A percentile compares a stretch with the other conserved stretches of the same genome.
Conservation (phyloP, 2,113 vertebrate species). For the Clinocottus analis region DNA sequence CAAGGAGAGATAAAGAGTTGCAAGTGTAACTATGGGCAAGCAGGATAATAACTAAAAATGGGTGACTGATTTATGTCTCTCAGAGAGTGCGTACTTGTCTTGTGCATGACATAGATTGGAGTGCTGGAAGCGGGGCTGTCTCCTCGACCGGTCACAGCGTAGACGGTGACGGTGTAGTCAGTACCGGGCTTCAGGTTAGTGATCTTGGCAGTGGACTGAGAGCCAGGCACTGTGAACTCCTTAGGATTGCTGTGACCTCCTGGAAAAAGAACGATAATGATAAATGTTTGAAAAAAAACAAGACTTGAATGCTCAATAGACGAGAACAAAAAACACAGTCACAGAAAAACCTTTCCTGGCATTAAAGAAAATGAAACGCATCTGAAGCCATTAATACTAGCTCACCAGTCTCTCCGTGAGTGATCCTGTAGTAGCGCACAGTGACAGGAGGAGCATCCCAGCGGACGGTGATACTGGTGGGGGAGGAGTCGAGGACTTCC, state of each 20-base stretch:
- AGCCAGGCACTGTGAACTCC: conserved; percentile 94
- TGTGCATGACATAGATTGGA: conserved; percentile 91
- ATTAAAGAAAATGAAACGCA: neutral
- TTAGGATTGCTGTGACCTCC: conserved; percentile 88
- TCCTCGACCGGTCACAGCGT: conserved; percentile 94
- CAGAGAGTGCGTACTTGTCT: conserved; percentile 83
- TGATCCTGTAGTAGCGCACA: conserved; percentile 95
- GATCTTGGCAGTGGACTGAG: conserved; percentile 89
- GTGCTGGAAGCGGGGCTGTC: conserved; percentile 97
- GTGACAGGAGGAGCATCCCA: conserved; percentile 96
- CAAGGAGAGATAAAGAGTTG: neutral
- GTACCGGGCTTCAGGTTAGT: conserved; percentile 88
- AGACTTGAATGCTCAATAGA: neutral
- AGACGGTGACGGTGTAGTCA: conserved; percentile 93
- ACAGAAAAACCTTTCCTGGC: too few species aligned
- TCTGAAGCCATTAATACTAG: neutral
- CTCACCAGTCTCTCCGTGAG: conserved; percentile 91
- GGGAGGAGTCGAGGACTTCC: conserved; percentile 86
- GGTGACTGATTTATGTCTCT: neutral
- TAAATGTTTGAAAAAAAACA: neutral
- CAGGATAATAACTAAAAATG: neutral
- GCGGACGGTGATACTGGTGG: conserved; percentile 88
- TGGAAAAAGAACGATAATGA: conserved; percentile 49
- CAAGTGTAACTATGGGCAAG: neutral
- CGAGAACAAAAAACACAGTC: neutral